Base-by-base conservation (phyloP, 2,113 vertebrate genomes). In the Choloepus hoffmanni region DNA sequence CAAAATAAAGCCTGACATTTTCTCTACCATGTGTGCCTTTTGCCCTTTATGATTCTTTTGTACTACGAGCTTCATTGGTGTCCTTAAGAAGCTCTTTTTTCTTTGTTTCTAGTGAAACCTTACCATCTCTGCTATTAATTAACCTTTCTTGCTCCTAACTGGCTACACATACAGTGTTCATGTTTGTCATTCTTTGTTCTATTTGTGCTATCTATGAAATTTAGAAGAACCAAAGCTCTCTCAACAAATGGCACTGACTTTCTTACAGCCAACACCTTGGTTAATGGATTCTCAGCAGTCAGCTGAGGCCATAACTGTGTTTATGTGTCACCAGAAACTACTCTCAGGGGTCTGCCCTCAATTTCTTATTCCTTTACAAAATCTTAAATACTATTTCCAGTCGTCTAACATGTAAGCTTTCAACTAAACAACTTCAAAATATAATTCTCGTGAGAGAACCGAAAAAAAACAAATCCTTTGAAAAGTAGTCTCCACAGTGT, bases 51-150 rank as follows among this genome's bases (percentile, higher is more conserved):
- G 36, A 65, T 67, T 19, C 74, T 94, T 95, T 86, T 16, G 68
- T 85, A 15, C 23, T 85, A 9, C 85, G 33, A 33, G 55, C 90
- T 85, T 83, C 50, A 94, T 19, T 58, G 58, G 11, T 65, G 28
- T 85, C 63, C 68, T 77, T 92, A 88, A 65, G n/a, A 92, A 84
- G 58, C 33, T 33, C 26, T 86, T 95, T 95, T 91, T 78, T 15
- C 82, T 92, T 77, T 53, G 45, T 92, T 94, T 94, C 82, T 82
- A 83, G 23, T 26, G n/a, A 60, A 82, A 91, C 86, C 48, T 82
- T 91, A 74, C 83, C 50, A 76, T 89, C 65, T 86, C 62, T 96
- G 67, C 84, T 95, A 62, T 86, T 84, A 94, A 96, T 97, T 96
- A 94, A 94, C 58, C 83, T 96, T 94, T 91, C 24, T 86, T 92